Evolutionary conservation across 2,113 vertebrate genomes (phyloP).

Genomic region (Thunnus thynnus): DNA sequence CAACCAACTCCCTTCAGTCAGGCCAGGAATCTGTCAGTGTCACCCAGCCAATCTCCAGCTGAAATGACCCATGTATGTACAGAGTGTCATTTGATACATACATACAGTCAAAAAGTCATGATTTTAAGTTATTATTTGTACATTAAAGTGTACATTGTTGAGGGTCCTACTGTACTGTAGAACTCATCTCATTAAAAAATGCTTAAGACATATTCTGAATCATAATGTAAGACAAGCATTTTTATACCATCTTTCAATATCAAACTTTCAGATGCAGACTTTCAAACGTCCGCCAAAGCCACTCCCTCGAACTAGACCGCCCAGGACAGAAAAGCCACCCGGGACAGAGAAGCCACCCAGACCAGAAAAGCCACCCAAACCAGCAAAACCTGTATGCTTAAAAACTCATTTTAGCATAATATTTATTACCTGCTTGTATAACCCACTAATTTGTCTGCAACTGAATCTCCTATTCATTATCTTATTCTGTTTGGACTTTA

Average conservation of each 20-base stretch:
- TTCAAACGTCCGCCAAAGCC: conserved; percentile 73
- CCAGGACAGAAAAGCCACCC: neutral
- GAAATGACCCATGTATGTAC: conserved; percentile 58
- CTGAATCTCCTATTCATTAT: neutral
- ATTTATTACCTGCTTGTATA: neutral
- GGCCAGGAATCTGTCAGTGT: conserved; percentile 14
- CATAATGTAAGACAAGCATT: rapidly evolving
- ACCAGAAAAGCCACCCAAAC: conserved; percentile 8
- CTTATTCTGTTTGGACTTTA: conserved; percentile 19
- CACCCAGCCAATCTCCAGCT: conserved; percentile 1
- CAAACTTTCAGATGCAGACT: conserved; percentile 32
- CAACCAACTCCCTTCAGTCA: conserved; percentile 57
- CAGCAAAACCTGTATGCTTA: conserved; percentile 35
- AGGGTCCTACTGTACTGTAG: neutral
- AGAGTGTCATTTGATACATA: neutral
- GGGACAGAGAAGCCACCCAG: conserved; percentile 8
- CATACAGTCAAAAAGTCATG: neutral
- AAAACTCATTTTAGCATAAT: neutral
- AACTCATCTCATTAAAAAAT: neutral
- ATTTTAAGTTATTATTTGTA: neutral
- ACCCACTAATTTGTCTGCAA: neutral
- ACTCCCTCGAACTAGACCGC: conserved; percentile 62
- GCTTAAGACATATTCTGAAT: neutral
- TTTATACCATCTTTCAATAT: neutral
- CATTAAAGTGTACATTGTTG: neutral